Conservation (phyloP, 2,113 vertebrate species). For the Pollachius pollachius region DNA sequence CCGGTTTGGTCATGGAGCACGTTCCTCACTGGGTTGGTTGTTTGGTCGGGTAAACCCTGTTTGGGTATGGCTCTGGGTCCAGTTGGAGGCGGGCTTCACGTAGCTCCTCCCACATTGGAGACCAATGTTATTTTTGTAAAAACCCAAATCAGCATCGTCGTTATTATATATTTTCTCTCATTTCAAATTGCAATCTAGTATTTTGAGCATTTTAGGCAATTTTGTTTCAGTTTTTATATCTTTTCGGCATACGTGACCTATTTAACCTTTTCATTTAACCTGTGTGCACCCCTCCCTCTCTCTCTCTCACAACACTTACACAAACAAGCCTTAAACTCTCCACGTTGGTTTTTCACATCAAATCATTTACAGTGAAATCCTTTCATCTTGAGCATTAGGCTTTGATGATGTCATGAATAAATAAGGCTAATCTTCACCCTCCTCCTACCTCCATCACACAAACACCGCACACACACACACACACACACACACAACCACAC, state of each 20-base stretch:
- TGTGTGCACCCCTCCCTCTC: neutral
- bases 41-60: too few species aligned
- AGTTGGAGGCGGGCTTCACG: too few species aligned
- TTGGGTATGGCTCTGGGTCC: too few species aligned
- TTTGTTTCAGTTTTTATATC: neutral
- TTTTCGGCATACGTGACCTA: conserved; percentile 20
- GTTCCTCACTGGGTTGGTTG: too few species aligned
- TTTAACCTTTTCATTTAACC: conserved; percentile 28
- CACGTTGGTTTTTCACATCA: conserved; percentile 37
- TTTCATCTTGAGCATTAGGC: conserved; percentile 26
- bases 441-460: neutral
- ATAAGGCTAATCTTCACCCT: conserved; percentile 19
- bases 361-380: conserved; percentile 41
- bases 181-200: neutral
- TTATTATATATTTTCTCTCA: neutral
- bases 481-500: conserved; percentile 3
- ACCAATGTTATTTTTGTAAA: too few species aligned
- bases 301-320: neutral
- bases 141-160: too few species aligned
- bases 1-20: too few species aligned
- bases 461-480: neutral
- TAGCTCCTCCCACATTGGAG: too few species aligned
- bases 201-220: neutral
- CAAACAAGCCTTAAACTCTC: neutral
- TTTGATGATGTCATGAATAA: conserved; percentile 54